These are phyloP conservation scores for Priocnemis perturbator DNA, from an alignment of 2,888 invertebrate species.

Conservation along the genomic window DNA sequence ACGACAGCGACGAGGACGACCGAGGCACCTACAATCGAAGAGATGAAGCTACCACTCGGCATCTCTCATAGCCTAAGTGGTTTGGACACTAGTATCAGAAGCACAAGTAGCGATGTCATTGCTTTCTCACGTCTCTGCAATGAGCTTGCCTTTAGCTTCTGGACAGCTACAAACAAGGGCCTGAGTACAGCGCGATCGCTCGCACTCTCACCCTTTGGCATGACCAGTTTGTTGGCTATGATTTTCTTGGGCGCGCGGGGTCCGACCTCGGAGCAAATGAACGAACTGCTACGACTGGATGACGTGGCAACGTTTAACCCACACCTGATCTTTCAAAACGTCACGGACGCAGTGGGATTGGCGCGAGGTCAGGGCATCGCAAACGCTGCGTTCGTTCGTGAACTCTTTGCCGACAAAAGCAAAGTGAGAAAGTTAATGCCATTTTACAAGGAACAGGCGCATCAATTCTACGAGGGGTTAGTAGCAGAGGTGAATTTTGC, in stretches of 20 bases:
- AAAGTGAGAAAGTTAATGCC: slow-evolving; percentile 86
- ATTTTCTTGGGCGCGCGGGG: slow-evolving; percentile 92
- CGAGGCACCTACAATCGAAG: no score
- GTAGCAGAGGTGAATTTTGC: slow-evolving; percentile 91
- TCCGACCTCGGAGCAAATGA: slow-evolving; percentile 93
- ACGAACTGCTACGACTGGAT: slow-evolving; percentile 88
- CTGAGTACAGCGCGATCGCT: slow-evolving; percentile 87
- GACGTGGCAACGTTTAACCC: slow-evolving; percentile 94
- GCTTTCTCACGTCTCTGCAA: slow-evolving; percentile 89
- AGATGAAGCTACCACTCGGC: slow-evolving; percentile 75
- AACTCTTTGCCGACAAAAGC: slow-evolving; percentile 88
- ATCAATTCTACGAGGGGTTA: slow-evolving; percentile 90
- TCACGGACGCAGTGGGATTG: slow-evolving; percentile 87
- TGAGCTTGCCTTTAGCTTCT: slow-evolving; percentile 89
- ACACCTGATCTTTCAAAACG: slow-evolving; percentile 89
- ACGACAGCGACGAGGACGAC: no score
- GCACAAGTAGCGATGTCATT: slow-evolving; percentile 85
- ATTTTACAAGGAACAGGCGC: slow-evolving; percentile 91
- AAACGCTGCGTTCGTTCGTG: slow-evolving; percentile 87
- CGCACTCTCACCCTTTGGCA: slow-evolving; percentile 89
- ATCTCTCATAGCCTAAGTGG: slow-evolving; percentile 79
- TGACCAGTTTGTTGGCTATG: slow-evolving; percentile 92
- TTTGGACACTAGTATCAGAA: slow-evolving; percentile 84
- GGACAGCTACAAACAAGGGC: slow-evolving; percentile 82
- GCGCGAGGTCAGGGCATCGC: slow-evolving; percentile 84